Percentiles rank a stretch among this genome's conserved stretches.
These are phyloP conservation scores for Apistogramma diplotaenia DNA, from an alignment of 2,113 vertebrate species.

Conservation along the genomic window DNA sequence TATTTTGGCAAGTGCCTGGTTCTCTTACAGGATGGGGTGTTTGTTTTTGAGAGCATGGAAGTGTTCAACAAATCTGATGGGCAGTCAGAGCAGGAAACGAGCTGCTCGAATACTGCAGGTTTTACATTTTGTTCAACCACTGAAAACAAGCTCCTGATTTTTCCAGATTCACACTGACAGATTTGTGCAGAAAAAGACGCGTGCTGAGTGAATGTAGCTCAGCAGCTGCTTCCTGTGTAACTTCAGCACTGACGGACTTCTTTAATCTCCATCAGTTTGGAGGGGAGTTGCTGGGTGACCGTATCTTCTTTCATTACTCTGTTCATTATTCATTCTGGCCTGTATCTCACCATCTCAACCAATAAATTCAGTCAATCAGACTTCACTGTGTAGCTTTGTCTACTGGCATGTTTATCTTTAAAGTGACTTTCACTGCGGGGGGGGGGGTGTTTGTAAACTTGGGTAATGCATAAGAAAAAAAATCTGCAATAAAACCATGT, in stretches of 20 bases:
- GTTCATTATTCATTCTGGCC: not conserved
- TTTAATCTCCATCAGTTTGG: not conserved
- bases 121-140: not conserved
- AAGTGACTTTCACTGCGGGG: rapidly evolving
- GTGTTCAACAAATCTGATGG: not conserved
- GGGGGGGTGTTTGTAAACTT: too few relatives aligned
- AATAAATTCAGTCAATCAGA: constrained; percentile 39
- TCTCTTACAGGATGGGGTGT: not conserved
- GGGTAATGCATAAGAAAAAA: too few relatives aligned
- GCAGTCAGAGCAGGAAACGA: not conserved
- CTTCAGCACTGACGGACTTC: not conserved
- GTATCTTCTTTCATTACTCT: constrained; percentile 15
- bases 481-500: too few relatives aligned
- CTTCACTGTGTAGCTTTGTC: not conserved
- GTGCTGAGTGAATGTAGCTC: not conserved
- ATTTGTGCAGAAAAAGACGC: not conserved
- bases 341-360: not conserved
- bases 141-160: too few relatives aligned
- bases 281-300: too few relatives aligned
- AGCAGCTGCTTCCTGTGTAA: not conserved
- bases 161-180: not conserved
- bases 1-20: not conserved
- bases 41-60: constrained; percentile 10
- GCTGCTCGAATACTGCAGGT: not conserved
- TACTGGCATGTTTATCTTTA: not conserved